A percentile compares a stretch with the other conserved stretches of the same genome.
These are phyloP conservation scores for Drosophila parvula DNA, from an alignment of 1,140 invertebrate genomes.

Conservation along the genomic window DNA sequence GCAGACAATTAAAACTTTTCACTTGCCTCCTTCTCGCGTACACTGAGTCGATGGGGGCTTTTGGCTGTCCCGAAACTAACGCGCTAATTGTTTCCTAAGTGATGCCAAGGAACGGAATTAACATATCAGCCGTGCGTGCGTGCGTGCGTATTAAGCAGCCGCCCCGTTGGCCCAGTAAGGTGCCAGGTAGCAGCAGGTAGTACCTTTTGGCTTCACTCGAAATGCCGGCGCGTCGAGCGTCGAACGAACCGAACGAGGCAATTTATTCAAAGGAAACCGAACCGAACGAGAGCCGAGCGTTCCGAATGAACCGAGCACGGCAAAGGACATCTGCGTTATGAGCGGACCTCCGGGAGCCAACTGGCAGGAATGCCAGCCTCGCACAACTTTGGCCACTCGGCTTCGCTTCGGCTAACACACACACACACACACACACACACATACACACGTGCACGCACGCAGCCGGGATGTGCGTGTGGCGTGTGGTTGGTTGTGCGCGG, in stretches of 20 bases:
- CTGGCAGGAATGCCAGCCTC: constrained; percentile 30
- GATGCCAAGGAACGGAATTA: constrained; percentile 70
- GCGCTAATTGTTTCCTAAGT: constrained; percentile 77
- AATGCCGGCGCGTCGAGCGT: constrained; percentile 53
- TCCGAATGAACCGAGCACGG: constrained; percentile 62
- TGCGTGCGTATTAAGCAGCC: constrained; percentile 59
- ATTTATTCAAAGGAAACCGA: constrained; percentile 17
- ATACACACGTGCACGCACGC: constrained; percentile 6
- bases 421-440: constrained; percentile 23
- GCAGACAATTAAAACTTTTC: constrained; percentile 79
- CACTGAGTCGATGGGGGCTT: constrained; percentile 19
- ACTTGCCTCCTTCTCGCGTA: constrained; percentile 55
- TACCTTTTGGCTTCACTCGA: constrained; percentile 15
- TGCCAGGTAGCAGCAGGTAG: constrained; percentile 12
- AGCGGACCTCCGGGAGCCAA: constrained; percentile 41
- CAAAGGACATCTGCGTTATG: constrained; percentile 81
- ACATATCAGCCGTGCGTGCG: constrained; percentile 77
- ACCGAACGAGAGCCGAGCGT: constrained; percentile 27
- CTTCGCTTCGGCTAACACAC: constrained; percentile 41
- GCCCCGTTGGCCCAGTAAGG: constrained; percentile 10
- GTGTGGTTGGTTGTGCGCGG: constrained; percentile 47
- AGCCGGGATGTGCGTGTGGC: constrained; percentile 21
- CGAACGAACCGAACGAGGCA: constrained; percentile 7
- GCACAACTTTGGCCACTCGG: constrained; percentile 49
- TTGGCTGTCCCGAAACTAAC: constrained; percentile 44